Evolutionary conservation across 2,113 vertebrate species (phyloP).

Genomic region (Sakesphorus luctuosus): DNA sequence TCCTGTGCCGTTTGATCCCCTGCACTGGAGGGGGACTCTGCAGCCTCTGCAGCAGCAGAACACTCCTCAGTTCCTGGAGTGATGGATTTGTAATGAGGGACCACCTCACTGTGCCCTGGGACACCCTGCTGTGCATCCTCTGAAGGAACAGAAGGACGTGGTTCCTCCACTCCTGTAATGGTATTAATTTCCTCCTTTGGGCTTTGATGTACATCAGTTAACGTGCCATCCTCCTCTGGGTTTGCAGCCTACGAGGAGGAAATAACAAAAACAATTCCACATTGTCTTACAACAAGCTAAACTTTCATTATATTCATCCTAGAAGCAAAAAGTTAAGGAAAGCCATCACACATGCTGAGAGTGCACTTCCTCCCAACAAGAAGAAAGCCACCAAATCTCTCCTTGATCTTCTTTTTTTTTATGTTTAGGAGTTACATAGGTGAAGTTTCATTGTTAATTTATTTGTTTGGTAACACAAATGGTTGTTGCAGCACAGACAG

Average conservation of each 20-base stretch:
- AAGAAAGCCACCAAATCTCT: background rate
- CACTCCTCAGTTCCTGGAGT: background rate
- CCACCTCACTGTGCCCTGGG: background rate
- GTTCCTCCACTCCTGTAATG: slow-evolving; percentile 4
- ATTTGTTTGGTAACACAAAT: background rate
- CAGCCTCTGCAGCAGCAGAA: slow-evolving; percentile 11
- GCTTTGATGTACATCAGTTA: slow-evolving; percentile 26
- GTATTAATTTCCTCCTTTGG: slow-evolving; percentile 1
- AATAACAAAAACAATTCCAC: background rate
- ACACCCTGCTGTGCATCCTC: background rate
- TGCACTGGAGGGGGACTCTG: background rate
- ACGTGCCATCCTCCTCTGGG: background rate
- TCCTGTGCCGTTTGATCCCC: background rate
- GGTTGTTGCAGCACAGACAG: background rate
- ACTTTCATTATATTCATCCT: background rate
- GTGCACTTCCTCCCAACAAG: background rate
- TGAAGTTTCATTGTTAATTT: background rate
- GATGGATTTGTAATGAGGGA: background rate
- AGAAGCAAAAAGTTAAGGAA: background rate
- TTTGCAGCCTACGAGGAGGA: slow-evolving; percentile 51
- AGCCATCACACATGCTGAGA: background rate
- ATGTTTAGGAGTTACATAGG: background rate
- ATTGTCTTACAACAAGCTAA: background rate
- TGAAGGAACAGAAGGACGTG: background rate
- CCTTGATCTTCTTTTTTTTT: background rate